These are phyloP conservation scores for Drosophila ogumai DNA, from an alignment of 1,140 invertebrate genomes.

Conservation along the genomic window DNA sequence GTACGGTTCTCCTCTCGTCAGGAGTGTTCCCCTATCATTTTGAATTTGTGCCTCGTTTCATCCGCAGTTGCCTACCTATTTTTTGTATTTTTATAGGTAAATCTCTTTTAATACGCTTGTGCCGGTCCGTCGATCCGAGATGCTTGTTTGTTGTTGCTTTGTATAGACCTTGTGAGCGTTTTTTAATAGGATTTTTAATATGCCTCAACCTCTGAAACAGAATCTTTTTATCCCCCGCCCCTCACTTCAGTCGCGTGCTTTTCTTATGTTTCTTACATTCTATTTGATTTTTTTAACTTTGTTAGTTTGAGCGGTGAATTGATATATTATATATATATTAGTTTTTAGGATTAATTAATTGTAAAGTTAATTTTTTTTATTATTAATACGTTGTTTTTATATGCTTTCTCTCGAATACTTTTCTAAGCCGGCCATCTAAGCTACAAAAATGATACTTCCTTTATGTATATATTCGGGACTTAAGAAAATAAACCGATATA, in stretches of 20 bases:
- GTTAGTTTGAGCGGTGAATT: conserved; percentile 20
- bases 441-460: too few relatives aligned
- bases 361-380: too few relatives aligned
- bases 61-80: conserved; percentile 61
- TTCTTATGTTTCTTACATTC: conserved; percentile 15
- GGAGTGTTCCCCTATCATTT: conserved; percentile 31
- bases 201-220: conserved; percentile 37
- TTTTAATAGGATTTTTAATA: conserved; percentile 80
- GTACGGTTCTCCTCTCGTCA: conserved; percentile 55
- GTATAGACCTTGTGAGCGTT: conserved; percentile 52
- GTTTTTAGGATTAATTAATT: too few relatives aligned
- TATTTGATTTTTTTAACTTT: conserved; percentile 65
- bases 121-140: conserved; percentile 51
- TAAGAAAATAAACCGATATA: too few relatives aligned
- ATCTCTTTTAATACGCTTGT: conserved; percentile 78
- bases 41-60: conserved; percentile 47
- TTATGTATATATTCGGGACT: too few relatives aligned
- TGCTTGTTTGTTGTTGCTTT: conserved; percentile 63
- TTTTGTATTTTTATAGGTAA: conserved; percentile 75
- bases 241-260: conserved; percentile 64
- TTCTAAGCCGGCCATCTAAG: too few relatives aligned
- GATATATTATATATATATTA: too few relatives aligned
- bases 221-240: conserved; percentile 47
- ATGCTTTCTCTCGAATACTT: too few relatives aligned
- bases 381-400: too few relatives aligned